Conservation (phyloP, 2,113 vertebrate genomes). For the Brienomyrus longianalis region DNA sequence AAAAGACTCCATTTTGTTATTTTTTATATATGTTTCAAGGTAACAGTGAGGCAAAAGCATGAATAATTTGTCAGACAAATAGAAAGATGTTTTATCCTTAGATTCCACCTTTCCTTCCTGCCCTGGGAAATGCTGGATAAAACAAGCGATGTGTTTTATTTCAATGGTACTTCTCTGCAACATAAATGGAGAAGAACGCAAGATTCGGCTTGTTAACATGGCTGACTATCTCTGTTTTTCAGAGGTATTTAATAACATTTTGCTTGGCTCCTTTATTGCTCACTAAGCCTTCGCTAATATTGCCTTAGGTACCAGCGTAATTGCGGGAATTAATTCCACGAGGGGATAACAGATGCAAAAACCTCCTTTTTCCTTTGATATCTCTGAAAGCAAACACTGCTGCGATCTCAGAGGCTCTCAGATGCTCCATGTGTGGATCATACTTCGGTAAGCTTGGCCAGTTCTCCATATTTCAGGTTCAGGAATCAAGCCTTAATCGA, state of each 20-base stretch:
- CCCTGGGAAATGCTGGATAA: neutral
- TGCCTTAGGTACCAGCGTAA: slow-evolving; percentile 34
- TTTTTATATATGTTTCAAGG: neutral
- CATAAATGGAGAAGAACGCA: neutral
- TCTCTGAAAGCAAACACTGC: slow-evolving; percentile 43
- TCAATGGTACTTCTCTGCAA: too few relatives aligned
- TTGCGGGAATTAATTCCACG: slow-evolving; percentile 44
- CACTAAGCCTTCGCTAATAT: slow-evolving; percentile 38
- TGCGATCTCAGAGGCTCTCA: slow-evolving; percentile 19
- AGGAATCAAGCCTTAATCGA: neutral
- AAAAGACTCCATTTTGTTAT: neutral
- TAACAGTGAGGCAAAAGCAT: neutral
- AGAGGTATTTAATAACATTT: slow-evolving; percentile 35
- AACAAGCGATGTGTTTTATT: neutral
- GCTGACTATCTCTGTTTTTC: slow-evolving; percentile 21
- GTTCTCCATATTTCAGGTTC: neutral
- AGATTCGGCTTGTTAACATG: neutral
- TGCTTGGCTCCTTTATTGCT: slow-evolving; percentile 17
- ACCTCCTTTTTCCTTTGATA: slow-evolving; percentile 35
- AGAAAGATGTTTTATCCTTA: neutral
- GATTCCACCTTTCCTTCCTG: neutral
- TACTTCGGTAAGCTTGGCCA: neutral
- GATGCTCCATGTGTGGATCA: slow-evolving; percentile 22
- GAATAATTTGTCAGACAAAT: neutral
- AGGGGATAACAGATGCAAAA: slow-evolving; percentile 40